phyloP scores from a whole-genome alignment of 2,797 vertebrate species.

The Potorous gilbertii region DNA sequence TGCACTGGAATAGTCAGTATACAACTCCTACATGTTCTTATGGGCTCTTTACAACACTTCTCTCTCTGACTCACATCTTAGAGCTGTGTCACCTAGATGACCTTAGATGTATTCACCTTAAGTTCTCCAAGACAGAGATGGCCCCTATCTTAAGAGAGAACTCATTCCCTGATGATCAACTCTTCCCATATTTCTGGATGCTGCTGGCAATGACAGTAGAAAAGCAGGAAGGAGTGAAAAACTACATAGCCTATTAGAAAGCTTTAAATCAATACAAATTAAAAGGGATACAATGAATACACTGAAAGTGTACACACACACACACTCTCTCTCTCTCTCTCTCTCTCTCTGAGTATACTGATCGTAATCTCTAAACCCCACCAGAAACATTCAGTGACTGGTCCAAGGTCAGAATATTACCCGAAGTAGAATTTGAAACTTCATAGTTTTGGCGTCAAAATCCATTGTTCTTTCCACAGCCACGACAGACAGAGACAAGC shows the following conservation, averaged over 20 bases:
- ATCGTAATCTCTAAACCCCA: neutral
- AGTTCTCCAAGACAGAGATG: neutral
- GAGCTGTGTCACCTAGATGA: neutral
- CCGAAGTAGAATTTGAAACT: neutral
- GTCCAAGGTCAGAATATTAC: neutral
- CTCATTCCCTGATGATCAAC: neutral
- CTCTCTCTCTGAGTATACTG: no score
- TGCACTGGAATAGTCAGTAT: neutral
- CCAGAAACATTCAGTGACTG: neutral
- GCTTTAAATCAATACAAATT: neutral
- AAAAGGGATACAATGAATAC: neutral
- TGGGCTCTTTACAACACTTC: neutral
- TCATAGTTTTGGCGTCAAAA: neutral
- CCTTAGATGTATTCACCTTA: no score
- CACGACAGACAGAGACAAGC: neutral
- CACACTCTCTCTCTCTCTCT: no score
- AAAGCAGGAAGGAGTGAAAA: neutral
- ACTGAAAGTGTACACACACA: no score
- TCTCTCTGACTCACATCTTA: neutral
- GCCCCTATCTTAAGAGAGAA: neutral
- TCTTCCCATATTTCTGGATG: neutral
- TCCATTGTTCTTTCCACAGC: neutral
- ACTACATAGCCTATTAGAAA: neutral
- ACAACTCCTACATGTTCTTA: neutral
- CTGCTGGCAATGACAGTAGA: neutral